Base-by-base conservation (phyloP, 2,113 vertebrate species). In the Oncorhynchus kisutch region DNA sequence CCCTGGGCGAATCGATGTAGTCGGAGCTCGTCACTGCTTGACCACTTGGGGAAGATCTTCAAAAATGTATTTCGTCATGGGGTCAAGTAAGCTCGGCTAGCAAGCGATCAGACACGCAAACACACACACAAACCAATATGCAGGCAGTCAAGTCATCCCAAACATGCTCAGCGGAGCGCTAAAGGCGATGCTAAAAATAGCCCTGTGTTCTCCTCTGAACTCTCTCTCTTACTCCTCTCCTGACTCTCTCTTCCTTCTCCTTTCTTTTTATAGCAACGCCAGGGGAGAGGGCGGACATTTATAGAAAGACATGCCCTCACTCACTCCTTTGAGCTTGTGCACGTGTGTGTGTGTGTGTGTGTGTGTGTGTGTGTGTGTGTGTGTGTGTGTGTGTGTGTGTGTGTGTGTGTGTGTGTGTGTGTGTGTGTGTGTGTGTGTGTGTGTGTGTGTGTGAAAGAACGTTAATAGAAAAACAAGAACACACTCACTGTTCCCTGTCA, bases 221-320 rank as follows among this genome's bases (percentile, higher is more conserved):
- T 74, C 70, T 77, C 65, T 22, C 73, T 76, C 66, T 71, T 74
- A 48, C 80, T 57, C 79, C 76, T 81, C 87, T 84, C 70, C 79
- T 75, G 73, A 84, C 80, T 57, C 59, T 83, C 79, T 71, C 81
- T 83, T 79, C 86, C 85, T 51, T 81, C 31, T 31, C 27, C 51
- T 70, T 82, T 86, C 90, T 92, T 84, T 83, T 89, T 88, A 90
- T 93, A 93, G 91, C 83, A 71, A 27, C 82, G 82, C 85, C 82
- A 60, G 24, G 78, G 76, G 85, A 88, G 81, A 75, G 73, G 24
- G 57, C 75, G 39, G 66, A 67, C n/a, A 65, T 78, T 82, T 84
- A 78, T 82, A 78, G 80, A 79, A 84, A 51, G 65, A 79, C 67
- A 74, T 2, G 59, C 70, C 72, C 29, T 27, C 49, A 25, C 65